These are phyloP conservation scores for Umimayanthus kanabou DNA, from an alignment of 92 coral and sea anemone species.

Conservation along the genomic window DNA sequence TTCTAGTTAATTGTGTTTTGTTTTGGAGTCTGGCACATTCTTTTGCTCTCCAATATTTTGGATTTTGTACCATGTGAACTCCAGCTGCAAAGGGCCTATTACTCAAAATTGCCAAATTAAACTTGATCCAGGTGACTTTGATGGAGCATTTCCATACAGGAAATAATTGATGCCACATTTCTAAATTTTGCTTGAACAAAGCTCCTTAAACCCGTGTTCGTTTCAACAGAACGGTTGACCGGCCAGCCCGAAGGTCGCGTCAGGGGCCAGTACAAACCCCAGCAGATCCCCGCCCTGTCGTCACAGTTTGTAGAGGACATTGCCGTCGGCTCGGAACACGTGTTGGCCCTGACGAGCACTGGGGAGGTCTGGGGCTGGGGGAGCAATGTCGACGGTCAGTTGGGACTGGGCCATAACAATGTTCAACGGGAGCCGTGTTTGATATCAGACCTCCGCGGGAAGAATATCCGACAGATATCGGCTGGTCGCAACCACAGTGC, in stretches of 20 bases:
- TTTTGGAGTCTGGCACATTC: too few relatives aligned
- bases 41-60: too few relatives aligned
- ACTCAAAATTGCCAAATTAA: too few relatives aligned
- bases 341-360: conserved; percentile 77
- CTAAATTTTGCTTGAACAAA: too few relatives aligned
- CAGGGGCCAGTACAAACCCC: conserved; percentile 83
- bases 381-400: conserved; percentile 82
- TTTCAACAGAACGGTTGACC: conserved; percentile 72
- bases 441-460: conserved; percentile 71
- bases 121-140: too few relatives aligned
- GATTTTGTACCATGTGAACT: too few relatives aligned
- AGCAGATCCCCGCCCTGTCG: conserved; percentile 70
- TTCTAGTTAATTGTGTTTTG: too few relatives aligned
- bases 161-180: too few relatives aligned
- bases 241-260: conserved; percentile 90
- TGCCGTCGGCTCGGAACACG: conserved; percentile 83
- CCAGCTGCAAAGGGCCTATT: too few relatives aligned
- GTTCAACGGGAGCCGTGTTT: conserved; percentile 82
- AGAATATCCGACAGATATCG: conserved; percentile 78
- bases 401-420: conserved; percentile 78
- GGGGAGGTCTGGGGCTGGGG: conserved; percentile 97
- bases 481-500: conserved; percentile 90
- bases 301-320: conserved; percentile 80
- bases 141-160: too few relatives aligned
- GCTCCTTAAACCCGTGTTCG: neutral